Percentiles rank a stretch among this genome's conserved stretches.
phyloP scores from a whole-genome alignment of 2,888 invertebrate genomes.

The Chloroclystis v-ata region DNA sequence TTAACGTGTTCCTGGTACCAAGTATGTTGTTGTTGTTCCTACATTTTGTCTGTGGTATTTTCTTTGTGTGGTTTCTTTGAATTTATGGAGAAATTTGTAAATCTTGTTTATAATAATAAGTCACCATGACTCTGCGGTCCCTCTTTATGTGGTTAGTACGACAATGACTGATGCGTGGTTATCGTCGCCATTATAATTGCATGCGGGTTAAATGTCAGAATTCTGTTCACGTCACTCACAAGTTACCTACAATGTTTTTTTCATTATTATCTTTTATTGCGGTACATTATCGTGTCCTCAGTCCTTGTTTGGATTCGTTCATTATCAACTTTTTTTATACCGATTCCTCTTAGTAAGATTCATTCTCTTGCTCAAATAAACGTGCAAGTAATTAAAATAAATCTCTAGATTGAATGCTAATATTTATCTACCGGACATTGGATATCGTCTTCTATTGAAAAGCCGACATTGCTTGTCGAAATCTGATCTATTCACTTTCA shows the following conservation, averaged over 20 bases:
- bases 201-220: slow-evolving; percentile 50
- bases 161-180: slow-evolving; percentile 29
- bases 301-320: no score
- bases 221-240: slow-evolving; percentile 27
- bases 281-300: background rate
- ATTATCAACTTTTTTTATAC: no score
- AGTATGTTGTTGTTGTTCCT: no score
- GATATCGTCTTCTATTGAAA: slow-evolving; percentile 44
- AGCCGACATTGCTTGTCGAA: slow-evolving; percentile 50
- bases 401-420: background rate
- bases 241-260: background rate
- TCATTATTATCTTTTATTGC: background rate
- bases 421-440: slow-evolving; percentile 41
- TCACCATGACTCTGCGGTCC: slow-evolving; percentile 32
- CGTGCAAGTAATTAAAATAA: no score
- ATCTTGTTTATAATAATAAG: slow-evolving; percentile 15
- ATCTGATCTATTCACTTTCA: slow-evolving; percentile 56
- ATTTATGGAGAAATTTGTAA: slow-evolving; percentile 7
- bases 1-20: slow-evolving; percentile 12
- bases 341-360: no score
- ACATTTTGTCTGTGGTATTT: no score
- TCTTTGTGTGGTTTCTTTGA: no score
- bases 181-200: slow-evolving; percentile 35
- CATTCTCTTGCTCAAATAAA: no score
- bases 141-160: slow-evolving; percentile 29